Evolutionary conservation across 2,797 vertebrate genomes (phyloP).

Genomic region (Poecile montanus): DNA sequence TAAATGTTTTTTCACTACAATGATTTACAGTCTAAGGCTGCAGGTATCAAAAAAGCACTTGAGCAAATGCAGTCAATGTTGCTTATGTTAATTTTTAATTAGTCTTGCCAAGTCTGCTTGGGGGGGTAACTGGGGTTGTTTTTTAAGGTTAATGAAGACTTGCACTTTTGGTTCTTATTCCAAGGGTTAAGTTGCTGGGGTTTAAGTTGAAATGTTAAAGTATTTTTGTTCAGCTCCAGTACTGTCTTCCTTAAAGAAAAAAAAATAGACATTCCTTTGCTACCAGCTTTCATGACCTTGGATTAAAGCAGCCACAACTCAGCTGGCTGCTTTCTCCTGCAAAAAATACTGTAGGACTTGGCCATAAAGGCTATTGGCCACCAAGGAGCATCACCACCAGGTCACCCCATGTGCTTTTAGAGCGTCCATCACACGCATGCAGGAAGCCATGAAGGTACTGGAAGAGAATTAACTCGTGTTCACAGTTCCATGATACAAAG

Average conservation of each 20-base stretch:
- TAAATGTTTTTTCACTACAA: neutral
- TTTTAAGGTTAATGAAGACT: neutral
- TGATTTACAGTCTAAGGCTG: constrained; percentile 42
- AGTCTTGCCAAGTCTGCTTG: neutral
- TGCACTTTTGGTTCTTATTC: neutral
- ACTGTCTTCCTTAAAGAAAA: neutral
- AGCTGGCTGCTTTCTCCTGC: neutral
- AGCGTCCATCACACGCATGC: neutral
- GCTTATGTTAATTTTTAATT: neutral
- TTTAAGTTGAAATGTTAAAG: neutral
- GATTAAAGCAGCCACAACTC: neutral
- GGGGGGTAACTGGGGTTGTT: neutral
- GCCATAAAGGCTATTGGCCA: neutral
- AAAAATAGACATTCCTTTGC: neutral
- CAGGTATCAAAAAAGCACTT: constrained; percentile 57
- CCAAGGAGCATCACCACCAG: neutral
- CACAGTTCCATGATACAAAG: constrained; percentile 23
- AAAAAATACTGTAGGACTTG: neutral
- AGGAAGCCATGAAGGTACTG: constrained; percentile 1
- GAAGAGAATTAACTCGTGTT: neutral
- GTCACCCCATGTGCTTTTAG: neutral
- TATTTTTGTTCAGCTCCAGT: constrained; percentile 8
- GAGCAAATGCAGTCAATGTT: constrained; percentile 9
- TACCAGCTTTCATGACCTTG: neutral
- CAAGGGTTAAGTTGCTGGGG: neutral